Conservation (phyloP, 1,140 invertebrate species). For the Cardiocondyla obscurior region DNA sequence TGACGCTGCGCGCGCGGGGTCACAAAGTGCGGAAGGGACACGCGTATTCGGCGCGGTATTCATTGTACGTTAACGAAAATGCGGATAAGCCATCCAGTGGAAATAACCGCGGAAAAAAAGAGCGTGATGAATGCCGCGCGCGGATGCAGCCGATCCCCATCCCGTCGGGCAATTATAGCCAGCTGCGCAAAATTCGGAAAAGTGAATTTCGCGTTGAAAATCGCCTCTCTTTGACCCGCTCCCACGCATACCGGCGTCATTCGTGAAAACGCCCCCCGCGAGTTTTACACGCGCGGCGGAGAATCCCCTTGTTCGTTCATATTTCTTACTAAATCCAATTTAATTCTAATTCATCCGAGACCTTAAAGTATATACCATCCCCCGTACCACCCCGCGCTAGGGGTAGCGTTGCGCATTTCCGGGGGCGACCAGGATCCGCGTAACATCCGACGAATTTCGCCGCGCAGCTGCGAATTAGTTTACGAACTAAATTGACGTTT, state of each 20-base stretch:
- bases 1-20: neutral
- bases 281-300: neutral
- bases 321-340: constrained; percentile 36
- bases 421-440: constrained; percentile 15
- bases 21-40: constrained; percentile 11
- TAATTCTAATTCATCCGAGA: constrained; percentile 24
- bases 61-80: constrained; percentile 48
- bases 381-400: neutral
- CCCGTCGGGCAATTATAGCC: constrained; percentile 42
- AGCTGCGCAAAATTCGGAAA: constrained; percentile 36
- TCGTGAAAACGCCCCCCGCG: constrained; percentile 8
- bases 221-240: neutral
- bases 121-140: constrained; percentile 25
- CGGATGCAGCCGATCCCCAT: constrained; percentile 10
- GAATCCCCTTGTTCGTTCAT: neutral
- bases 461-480: constrained; percentile 44
- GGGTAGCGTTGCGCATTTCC: neutral
- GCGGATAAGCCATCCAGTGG: constrained; percentile 29
- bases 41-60: constrained; percentile 39
- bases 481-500: constrained; percentile 55
- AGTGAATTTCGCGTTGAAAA: constrained; percentile 37
- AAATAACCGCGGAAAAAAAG: constrained; percentile 20
- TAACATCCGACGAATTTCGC: constrained; percentile 8
- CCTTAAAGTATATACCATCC: too few species aligned
- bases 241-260: neutral